Evolutionary conservation across 1,140 invertebrate genomes (phyloP).

Genomic region (Zaprionus inermis): DNA sequence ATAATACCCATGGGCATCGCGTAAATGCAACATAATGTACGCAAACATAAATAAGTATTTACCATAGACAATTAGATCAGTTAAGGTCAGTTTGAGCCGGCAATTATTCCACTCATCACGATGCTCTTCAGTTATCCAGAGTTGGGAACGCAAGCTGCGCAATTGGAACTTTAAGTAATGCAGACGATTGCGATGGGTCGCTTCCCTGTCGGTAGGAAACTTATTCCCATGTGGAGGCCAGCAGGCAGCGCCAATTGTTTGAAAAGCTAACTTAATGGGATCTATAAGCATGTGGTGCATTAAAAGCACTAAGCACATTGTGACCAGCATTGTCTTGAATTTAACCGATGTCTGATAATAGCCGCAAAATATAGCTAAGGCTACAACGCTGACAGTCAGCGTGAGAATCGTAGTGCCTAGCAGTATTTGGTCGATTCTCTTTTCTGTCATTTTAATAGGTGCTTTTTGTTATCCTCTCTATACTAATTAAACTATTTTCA

Average conservation of each 20-base stretch:
- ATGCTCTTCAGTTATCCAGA: constrained; percentile 48
- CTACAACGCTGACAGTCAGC: constrained; percentile 16
- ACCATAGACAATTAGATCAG: constrained; percentile 61
- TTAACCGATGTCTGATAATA: constrained; percentile 56
- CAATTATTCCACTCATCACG: constrained; percentile 55
- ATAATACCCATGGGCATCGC: constrained; percentile 37
- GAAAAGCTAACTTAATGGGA: constrained; percentile 43
- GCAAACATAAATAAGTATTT: constrained; percentile 56
- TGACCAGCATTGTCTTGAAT: constrained; percentile 57
- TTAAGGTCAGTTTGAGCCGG: constrained; percentile 46
- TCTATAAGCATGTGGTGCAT: constrained; percentile 61
- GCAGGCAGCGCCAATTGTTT: constrained; percentile 6
- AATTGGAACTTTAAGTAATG: constrained; percentile 52
- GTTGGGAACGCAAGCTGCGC: constrained; percentile 17
- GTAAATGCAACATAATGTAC: constrained; percentile 45
- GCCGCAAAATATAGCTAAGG: constrained; percentile 42
- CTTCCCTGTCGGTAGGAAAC: constrained; percentile 6
- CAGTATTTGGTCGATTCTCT: constrained; percentile 21
- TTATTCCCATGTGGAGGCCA: constrained; percentile 20
- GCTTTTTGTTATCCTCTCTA: not conserved
- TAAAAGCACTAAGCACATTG: constrained; percentile 44
- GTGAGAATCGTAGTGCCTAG: constrained; percentile 15
- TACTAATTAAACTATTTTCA: too few relatives aligned
- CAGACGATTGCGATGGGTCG: constrained; percentile 11
- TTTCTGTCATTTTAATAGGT: not conserved